Evolutionary conservation across 2,888 invertebrate species (phyloP).

Genomic region (Netelia fuscicornis): DNA sequence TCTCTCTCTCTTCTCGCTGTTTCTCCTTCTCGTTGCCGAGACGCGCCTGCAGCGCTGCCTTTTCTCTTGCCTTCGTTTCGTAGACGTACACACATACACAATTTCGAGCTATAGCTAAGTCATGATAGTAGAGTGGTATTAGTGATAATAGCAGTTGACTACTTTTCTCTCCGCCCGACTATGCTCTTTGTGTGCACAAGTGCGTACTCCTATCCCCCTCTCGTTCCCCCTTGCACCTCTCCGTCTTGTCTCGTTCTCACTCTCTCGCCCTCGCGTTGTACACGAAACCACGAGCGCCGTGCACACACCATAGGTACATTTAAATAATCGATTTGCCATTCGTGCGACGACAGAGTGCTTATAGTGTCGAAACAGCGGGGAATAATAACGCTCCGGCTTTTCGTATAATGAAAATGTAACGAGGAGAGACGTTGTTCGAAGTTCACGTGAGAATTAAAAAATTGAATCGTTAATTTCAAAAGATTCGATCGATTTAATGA

Average conservation of each 20-base stretch:
- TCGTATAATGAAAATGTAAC: not conserved
- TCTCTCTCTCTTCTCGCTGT: slow-evolving; percentile 60
- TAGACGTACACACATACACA: slow-evolving; percentile 8
- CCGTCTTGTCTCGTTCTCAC: too few species aligned
- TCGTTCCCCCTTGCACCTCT: not conserved
- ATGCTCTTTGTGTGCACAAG: slow-evolving; percentile 71
- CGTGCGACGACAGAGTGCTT: slow-evolving; percentile 20
- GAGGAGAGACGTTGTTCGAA: not conserved
- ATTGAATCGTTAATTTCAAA: too few species aligned
- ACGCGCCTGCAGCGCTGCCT: slow-evolving; percentile 67
- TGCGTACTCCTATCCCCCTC: slow-evolving; percentile 23
- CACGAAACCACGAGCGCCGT: slow-evolving; percentile 12
- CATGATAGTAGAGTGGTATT: slow-evolving; percentile 28
- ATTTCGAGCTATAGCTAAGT: slow-evolving; percentile 26
- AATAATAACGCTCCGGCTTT: slow-evolving; percentile 18
- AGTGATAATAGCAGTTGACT: slow-evolving; percentile 15
- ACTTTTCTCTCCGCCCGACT: slow-evolving; percentile 22
- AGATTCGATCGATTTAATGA: too few species aligned
- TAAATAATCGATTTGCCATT: slow-evolving; percentile 75
- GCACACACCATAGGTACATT: slow-evolving; percentile 67
- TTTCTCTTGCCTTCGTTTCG: slow-evolving; percentile 59
- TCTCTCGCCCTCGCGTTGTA: not conserved
- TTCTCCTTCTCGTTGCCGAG: slow-evolving; percentile 57
- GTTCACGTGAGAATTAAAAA: too few species aligned
- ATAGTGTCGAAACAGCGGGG: slow-evolving; percentile 16